A percentile compares a stretch with the other conserved stretches of the same genome.
Conservation (phyloP, 2,888 invertebrate genomes). For the Parascotia fuliginaria region DNA sequence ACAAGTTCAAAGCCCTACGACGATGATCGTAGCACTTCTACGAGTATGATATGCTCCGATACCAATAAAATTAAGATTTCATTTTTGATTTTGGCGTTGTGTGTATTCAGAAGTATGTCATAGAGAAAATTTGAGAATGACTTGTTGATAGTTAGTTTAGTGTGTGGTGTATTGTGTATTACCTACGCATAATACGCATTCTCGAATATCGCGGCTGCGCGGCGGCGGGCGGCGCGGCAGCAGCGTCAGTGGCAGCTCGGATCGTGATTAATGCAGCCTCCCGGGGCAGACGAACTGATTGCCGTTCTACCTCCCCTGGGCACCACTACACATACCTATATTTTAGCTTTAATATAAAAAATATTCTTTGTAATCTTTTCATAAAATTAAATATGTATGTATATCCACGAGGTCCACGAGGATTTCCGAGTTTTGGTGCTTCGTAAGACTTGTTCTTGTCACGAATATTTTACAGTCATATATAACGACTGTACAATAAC, state of each 20-base stretch:
- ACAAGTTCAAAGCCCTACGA: neutral
- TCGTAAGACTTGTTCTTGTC: neutral
- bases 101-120: neutral
- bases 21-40: neutral
- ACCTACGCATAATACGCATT: constrained; percentile 27
- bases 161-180: constrained; percentile 23
- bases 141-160: constrained; percentile 39
- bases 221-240: constrained; percentile 14
- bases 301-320: constrained; percentile 56
- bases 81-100: too few relatives aligned
- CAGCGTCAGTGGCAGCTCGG: constrained; percentile 34
- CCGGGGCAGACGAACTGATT: constrained; percentile 66
- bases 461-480: neutral
- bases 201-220: constrained; percentile 2
- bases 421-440: too few relatives aligned
- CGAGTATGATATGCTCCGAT: neutral
- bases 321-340: constrained; percentile 39
- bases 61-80: too few relatives aligned
- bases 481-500: too few relatives aligned
- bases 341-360: constrained; percentile 38
- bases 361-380: constrained; percentile 25
- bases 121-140: neutral
- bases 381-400: constrained; percentile 4
- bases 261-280: constrained; percentile 71
- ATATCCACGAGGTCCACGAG: neutral